phyloP scores from a whole-genome alignment of 2,888 invertebrate genomes.

The Keiferia lycopersicella region DNA sequence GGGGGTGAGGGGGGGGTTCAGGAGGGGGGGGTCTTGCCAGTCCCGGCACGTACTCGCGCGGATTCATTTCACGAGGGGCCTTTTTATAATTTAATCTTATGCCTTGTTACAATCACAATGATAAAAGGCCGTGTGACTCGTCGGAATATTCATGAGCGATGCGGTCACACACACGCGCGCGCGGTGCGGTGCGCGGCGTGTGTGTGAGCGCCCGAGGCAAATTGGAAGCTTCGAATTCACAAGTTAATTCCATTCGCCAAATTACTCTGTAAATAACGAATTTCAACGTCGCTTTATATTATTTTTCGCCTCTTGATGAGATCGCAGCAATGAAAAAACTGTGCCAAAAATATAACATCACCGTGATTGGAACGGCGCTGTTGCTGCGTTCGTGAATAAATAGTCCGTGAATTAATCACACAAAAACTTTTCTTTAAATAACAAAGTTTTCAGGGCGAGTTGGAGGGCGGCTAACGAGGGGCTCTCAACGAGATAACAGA shows the following conservation, averaged over 20 bases:
- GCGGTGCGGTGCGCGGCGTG: not conserved
- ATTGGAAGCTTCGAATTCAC: slow-evolving; percentile 29
- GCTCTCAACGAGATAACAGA: slow-evolving; percentile 32
- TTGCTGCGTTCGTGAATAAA: not conserved
- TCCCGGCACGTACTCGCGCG: slow-evolving; percentile 49
- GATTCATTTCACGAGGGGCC: slow-evolving; percentile 54
- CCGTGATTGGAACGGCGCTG: not conserved
- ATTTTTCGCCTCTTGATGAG: not conserved
- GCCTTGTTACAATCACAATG: slow-evolving; percentile 57
- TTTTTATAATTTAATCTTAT: slow-evolving; percentile 65
- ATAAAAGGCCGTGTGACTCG: slow-evolving; percentile 45
- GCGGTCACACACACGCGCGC: not conserved
- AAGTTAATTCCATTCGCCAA: slow-evolving; percentile 31
- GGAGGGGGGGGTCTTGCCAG: slow-evolving; percentile 26
- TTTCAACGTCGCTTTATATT: not conserved
- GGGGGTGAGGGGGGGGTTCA: not conserved
- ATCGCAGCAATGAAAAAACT: not conserved
- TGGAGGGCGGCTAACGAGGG: slow-evolving; percentile 28
- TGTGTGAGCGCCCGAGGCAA: slow-evolving; percentile 25
- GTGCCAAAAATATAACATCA: not conserved
- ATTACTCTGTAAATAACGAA: slow-evolving; percentile 31
- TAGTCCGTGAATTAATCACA: too few species aligned
- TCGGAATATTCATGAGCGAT: slow-evolving; percentile 41
- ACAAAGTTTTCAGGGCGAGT: slow-evolving; percentile 3
- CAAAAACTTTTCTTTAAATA: too few species aligned